These are phyloP conservation scores for Temnothorax unifasciatus DNA, from an alignment of 2,888 invertebrate species.

Conservation along the genomic window DNA sequence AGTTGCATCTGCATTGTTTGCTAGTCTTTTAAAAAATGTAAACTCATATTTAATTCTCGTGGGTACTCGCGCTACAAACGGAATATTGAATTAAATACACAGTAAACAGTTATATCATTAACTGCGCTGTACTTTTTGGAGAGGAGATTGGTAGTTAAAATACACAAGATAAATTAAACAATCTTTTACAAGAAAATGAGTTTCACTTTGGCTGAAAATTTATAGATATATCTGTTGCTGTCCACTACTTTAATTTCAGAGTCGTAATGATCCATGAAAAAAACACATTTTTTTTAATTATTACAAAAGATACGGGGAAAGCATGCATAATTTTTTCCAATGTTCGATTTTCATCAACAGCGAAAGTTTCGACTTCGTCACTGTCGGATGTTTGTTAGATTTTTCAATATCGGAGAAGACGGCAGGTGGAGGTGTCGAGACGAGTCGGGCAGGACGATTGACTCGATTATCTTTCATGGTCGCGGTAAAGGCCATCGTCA, in stretches of 20 bases:
- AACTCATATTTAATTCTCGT: background rate
- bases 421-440: conserved; percentile 33
- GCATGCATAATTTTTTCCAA: background rate
- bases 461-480: conserved; percentile 68
- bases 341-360: background rate
- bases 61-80: background rate
- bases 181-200: background rate
- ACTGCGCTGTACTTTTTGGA: background rate
- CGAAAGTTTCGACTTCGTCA: background rate
- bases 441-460: conserved; percentile 60
- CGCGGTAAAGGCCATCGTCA: conserved; percentile 47
- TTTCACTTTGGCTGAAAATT: background rate
- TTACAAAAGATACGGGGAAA: background rate
- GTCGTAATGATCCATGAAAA: background rate
- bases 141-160: background rate
- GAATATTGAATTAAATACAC: background rate
- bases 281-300: background rate
- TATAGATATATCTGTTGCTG: background rate
- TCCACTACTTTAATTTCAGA: background rate
- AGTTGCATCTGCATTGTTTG: conserved; percentile 8
- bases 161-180: background rate
- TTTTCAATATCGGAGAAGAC: conserved; percentile 15
- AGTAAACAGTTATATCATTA: background rate
- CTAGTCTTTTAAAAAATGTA: conserved; percentile 3
- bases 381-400: background rate